Evolutionary conservation across 92 coral and sea anemone species (phyloP).

Genomic region (Phymanthus crucifer): DNA sequence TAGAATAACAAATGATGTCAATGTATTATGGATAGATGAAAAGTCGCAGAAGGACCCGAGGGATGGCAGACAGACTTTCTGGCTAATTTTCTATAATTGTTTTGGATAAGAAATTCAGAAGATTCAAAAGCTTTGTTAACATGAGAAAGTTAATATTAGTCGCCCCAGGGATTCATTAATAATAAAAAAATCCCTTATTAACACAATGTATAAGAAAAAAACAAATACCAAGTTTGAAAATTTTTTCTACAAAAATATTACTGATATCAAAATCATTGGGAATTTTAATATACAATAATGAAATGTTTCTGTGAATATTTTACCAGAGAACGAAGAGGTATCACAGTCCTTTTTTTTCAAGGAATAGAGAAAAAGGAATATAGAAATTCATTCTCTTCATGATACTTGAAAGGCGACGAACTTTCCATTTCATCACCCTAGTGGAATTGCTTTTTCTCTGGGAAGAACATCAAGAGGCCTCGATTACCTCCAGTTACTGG

Average conservation of each 20-base stretch:
- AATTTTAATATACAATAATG: neutral
- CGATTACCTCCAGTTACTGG: neutral
- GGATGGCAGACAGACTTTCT: neutral
- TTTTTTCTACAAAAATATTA: too few species aligned
- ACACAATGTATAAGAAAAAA: neutral
- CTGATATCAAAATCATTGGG: neutral
- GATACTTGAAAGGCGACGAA: conserved; percentile 4
- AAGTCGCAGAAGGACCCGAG: conserved; percentile 18
- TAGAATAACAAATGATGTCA: conserved; percentile 2
- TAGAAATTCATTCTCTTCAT: neutral
- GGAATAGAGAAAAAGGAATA: neutral
- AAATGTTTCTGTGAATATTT: neutral
- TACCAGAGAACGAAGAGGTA: neutral
- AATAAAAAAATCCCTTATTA: neutral
- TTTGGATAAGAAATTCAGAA: neutral
- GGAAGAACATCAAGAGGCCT: neutral
- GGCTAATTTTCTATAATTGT: neutral
- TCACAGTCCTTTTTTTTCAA: neutral
- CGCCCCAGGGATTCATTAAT: neutral
- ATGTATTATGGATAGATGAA: conserved; percentile 11
- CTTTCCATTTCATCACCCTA: neutral
- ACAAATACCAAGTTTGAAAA: too few species aligned
- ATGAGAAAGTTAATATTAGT: neutral
- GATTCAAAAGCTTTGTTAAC: neutral
- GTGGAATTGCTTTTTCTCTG: neutral